These are phyloP conservation scores for Gephyroberyx darwinii DNA, from an alignment of 2,797 vertebrate genomes.

Conservation along the genomic window DNA sequence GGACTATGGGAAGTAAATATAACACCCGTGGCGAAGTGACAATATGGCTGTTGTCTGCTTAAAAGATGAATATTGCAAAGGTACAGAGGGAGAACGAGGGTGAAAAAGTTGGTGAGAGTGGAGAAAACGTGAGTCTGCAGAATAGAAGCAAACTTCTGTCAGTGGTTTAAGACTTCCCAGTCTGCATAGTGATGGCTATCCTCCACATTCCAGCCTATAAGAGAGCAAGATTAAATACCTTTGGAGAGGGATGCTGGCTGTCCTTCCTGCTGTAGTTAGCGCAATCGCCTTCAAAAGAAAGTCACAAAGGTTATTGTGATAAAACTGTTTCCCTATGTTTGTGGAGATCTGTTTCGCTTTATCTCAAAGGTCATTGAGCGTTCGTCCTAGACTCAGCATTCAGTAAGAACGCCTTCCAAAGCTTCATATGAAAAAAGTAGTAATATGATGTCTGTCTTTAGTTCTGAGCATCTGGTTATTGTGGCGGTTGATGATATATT, in stretches of 20 bases:
- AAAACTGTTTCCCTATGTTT: slow-evolving; percentile 49
- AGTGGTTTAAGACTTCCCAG: slow-evolving; percentile 71
- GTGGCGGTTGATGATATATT: slow-evolving; percentile 29
- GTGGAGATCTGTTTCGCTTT: slow-evolving; percentile 69
- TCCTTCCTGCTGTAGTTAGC: slow-evolving; percentile 55
- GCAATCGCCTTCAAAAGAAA: slow-evolving; percentile 60
- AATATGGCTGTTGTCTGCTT: slow-evolving; percentile 30
- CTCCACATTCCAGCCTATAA: slow-evolving; percentile 62
- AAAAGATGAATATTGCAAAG: slow-evolving; percentile 26
- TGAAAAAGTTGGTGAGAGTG: slow-evolving; percentile 26
- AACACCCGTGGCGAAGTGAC: slow-evolving; percentile 29
- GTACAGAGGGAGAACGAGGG: slow-evolving; percentile 26
- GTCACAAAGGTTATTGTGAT: slow-evolving; percentile 51
- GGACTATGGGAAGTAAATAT: slow-evolving; percentile 37
- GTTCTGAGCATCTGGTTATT: slow-evolving; percentile 47
- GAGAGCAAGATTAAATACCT: slow-evolving; percentile 69
- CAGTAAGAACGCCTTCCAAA: slow-evolving; percentile 26
- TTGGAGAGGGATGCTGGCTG: slow-evolving; percentile 35
- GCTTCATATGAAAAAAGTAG: slow-evolving; percentile 44
- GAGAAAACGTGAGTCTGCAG: slow-evolving; percentile 58
- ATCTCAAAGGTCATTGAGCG: slow-evolving; percentile 45
- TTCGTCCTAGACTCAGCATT: slow-evolving; percentile 46
- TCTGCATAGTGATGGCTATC: slow-evolving; percentile 46
- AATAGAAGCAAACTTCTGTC: slow-evolving; percentile 54
- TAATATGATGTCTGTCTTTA: slow-evolving; percentile 45